Evolutionary conservation across 1,140 invertebrate species (phyloP).

Genomic region (Dryas iulia): DNA sequence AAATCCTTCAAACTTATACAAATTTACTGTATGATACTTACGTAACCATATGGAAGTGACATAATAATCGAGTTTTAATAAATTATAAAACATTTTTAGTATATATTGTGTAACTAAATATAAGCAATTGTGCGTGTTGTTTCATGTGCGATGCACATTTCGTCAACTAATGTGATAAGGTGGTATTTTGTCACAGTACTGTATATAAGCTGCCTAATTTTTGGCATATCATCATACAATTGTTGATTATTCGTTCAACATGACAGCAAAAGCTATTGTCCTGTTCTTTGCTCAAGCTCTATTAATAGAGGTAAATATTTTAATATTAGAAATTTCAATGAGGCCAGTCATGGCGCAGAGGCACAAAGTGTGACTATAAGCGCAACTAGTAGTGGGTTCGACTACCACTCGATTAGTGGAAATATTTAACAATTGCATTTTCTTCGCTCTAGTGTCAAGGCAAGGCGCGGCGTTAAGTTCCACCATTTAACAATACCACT

Average conservation of each 20-base stretch:
- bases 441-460: too few species aligned
- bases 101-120: background rate
- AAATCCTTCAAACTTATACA: background rate
- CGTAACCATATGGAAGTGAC: background rate
- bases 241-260: background rate
- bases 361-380: too few species aligned
- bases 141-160: background rate
- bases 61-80: background rate
- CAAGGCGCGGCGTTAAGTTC: too few species aligned
- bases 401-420: too few species aligned
- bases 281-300: slow-evolving; percentile 13
- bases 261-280: slow-evolving; percentile 16
- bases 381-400: too few species aligned
- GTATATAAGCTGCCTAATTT: background rate
- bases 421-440: too few species aligned
- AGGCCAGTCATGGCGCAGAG: too few species aligned
- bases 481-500: too few species aligned
- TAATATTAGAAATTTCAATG: too few species aligned
- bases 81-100: background rate
- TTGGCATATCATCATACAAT: background rate
- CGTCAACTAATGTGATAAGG: background rate
- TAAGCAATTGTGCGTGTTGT: background rate
- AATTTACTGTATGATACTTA: background rate
- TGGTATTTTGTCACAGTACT: background rate
- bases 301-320: slow-evolving; percentile 14